Conservation (phyloP, 2,113 vertebrate genomes). For the Phycodurus eques region DNA sequence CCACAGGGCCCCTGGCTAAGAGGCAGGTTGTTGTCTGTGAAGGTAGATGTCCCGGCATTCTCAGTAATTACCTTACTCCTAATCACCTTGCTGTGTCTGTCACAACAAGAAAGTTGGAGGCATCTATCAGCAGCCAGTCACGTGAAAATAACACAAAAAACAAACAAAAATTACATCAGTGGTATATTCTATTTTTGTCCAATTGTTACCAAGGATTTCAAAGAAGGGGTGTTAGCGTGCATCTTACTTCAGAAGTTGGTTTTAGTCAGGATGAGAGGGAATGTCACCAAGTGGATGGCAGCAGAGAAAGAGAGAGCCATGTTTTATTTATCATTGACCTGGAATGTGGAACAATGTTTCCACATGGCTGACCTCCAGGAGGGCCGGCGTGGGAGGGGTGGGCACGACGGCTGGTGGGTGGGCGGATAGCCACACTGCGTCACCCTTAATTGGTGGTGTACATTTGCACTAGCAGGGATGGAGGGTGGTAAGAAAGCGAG, state of each 20-base stretch:
- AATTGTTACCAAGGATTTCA: slow-evolving; percentile 9
- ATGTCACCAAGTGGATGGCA: slow-evolving; percentile 18
- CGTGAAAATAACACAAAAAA: not conserved
- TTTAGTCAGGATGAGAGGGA: slow-evolving; percentile 21
- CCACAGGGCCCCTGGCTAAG: slow-evolving; percentile 41
- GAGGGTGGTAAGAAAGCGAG: slow-evolving; percentile 19
- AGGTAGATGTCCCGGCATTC: slow-evolving; percentile 42
- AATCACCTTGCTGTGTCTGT: slow-evolving; percentile 27
- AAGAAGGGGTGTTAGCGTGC: slow-evolving; percentile 10
- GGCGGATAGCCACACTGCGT: slow-evolving; percentile 30
- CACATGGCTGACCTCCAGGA: slow-evolving; percentile 68
- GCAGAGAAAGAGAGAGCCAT: slow-evolving; percentile 42
- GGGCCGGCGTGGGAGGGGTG: slow-evolving; percentile 43
- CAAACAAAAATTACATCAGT: not conserved
- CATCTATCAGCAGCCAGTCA: not conserved
- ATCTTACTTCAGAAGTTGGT: slow-evolving; percentile 23
- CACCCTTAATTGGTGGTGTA: slow-evolving; percentile 65
- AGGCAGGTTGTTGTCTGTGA: slow-evolving; percentile 47
- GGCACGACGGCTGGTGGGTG: slow-evolving; percentile 31
- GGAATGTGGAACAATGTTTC: slow-evolving; percentile 79
- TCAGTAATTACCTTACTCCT: slow-evolving; percentile 50
- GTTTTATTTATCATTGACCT: slow-evolving; percentile 76
- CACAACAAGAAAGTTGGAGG: not conserved
- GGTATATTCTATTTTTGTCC: not conserved
- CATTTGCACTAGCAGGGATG: slow-evolving; percentile 42